phyloP scores from a whole-genome alignment of 2,888 invertebrate genomes.

The Torymus aiolomorphi region DNA sequence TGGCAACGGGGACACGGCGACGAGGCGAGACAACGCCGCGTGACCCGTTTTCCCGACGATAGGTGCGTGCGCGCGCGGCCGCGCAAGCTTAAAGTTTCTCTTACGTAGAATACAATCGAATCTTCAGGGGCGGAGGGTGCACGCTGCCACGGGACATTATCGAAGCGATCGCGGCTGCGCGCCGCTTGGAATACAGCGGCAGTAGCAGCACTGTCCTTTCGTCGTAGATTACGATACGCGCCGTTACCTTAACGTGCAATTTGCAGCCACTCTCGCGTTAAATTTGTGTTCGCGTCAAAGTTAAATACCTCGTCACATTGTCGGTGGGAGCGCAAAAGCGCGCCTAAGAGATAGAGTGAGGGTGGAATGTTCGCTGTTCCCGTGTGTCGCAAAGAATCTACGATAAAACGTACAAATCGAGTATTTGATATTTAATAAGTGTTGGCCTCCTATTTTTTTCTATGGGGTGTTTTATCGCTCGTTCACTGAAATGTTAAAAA shows the following conservation, averaged over 20 bases:
- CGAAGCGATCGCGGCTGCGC: constrained; percentile 39
- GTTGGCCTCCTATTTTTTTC: too few relatives aligned
- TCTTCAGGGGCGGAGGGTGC: constrained; percentile 14
- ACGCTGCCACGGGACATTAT: constrained; percentile 47
- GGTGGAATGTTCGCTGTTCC: background rate
- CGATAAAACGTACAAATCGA: background rate
- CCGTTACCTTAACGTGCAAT: constrained; percentile 54
- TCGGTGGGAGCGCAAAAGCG: background rate
- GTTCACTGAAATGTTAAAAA: too few relatives aligned
- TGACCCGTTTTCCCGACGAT: too few relatives aligned
- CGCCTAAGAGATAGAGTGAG: background rate
- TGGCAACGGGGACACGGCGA: too few relatives aligned
- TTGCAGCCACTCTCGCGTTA: constrained; percentile 54
- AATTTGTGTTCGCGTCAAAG: constrained; percentile 54
- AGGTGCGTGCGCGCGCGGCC: too few relatives aligned
- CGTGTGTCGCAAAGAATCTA: background rate
- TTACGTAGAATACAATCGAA: constrained; percentile 24
- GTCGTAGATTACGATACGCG: constrained; percentile 54
- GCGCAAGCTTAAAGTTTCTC: constrained; percentile 13
- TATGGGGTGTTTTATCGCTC: too few relatives aligned
- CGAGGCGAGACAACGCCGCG: too few relatives aligned
- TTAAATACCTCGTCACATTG: constrained; percentile 51
- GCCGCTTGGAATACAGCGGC: background rate
- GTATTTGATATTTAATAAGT: too few relatives aligned
- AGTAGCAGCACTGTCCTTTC: constrained; percentile 41